phyloP scores from a whole-genome alignment of 2,888 invertebrate genomes.

The Gisinianus flammeolus region DNA sequence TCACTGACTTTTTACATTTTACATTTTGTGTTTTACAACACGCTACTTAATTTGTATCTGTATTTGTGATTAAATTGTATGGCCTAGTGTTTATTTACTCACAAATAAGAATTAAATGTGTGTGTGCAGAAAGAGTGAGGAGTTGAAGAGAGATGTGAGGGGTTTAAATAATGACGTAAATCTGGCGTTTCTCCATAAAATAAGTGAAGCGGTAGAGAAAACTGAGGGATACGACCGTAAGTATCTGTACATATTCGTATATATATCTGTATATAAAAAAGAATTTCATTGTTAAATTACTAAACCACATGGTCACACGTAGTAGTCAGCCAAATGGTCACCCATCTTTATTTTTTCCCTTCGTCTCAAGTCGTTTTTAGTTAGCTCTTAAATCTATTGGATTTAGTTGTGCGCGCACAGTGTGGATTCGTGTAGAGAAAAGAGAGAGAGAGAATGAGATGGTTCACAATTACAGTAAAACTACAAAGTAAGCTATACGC shows the following conservation, averaged over 20 bases:
- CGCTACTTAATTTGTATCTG: too few species aligned
- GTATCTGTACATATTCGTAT: not conserved
- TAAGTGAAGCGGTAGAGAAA: slow-evolving; percentile 16
- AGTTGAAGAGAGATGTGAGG: not conserved
- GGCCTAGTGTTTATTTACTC: too few species aligned
- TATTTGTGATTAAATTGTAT: too few species aligned
- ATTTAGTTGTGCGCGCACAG: too few species aligned
- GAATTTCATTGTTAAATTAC: slow-evolving; percentile 1
- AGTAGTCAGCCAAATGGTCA: not conserved
- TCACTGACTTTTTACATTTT: too few species aligned
- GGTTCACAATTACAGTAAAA: too few species aligned
- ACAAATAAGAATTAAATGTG: not conserved
- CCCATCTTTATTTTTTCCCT: not conserved
- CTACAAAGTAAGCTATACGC: too few species aligned
- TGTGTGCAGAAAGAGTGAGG: not conserved
- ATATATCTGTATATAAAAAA: not conserved
- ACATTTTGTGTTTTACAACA: too few species aligned
- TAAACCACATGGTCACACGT: slow-evolving; percentile 14
- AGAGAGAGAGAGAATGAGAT: too few species aligned
- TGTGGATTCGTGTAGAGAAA: too few species aligned
- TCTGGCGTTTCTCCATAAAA: slow-evolving; percentile 20
- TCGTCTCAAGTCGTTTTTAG: not conserved
- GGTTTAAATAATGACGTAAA: not conserved
- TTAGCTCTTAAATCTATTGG: not conserved
- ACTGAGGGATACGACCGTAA: slow-evolving; percentile 10